Conservation (phyloP, 2,113 vertebrate genomes). For the Chloropsis hardwickii region DNA sequence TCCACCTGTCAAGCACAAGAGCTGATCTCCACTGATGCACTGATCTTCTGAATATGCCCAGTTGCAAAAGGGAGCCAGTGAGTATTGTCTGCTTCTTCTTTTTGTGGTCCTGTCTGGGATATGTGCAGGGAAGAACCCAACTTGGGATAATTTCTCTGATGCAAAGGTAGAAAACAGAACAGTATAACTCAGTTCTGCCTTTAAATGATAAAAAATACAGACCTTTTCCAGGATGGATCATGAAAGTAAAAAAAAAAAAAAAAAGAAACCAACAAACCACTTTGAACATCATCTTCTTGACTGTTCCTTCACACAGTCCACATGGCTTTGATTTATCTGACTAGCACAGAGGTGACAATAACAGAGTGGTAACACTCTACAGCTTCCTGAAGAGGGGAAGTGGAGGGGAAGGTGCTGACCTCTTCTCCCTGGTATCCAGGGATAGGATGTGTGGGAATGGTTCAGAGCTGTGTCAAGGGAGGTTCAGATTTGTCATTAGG, state of each 20-base stretch:
- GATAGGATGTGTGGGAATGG: rapidly evolving
- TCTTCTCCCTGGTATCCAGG: not conserved
- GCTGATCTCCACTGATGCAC: not conserved
- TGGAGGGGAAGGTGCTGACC: not conserved
- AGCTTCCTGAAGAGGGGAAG: not conserved
- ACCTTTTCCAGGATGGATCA: not conserved
- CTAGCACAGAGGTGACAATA: not conserved
- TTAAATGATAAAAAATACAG: not conserved
- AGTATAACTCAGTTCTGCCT: not conserved
- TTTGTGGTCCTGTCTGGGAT: not conserved
- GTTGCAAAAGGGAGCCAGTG: rapidly evolving
- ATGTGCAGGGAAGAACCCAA: not conserved
- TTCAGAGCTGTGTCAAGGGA: not conserved
- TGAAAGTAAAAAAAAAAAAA: not conserved
- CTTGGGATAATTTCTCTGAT: not conserved
- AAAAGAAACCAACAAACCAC: not conserved
- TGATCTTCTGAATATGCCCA: not conserved
- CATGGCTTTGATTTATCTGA: not conserved
- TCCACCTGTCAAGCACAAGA: not conserved
- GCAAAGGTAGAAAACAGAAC: not conserved
- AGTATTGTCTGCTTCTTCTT: not conserved
- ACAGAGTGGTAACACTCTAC: not conserved
- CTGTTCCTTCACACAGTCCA: not conserved
- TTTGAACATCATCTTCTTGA: not conserved
- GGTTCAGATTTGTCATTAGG: not conserved